Percentiles rank a stretch among this genome's conserved stretches.
Evolutionary conservation across 2,113 vertebrate genomes (phyloP).

Genomic region (Amphiprion percula): DNA sequence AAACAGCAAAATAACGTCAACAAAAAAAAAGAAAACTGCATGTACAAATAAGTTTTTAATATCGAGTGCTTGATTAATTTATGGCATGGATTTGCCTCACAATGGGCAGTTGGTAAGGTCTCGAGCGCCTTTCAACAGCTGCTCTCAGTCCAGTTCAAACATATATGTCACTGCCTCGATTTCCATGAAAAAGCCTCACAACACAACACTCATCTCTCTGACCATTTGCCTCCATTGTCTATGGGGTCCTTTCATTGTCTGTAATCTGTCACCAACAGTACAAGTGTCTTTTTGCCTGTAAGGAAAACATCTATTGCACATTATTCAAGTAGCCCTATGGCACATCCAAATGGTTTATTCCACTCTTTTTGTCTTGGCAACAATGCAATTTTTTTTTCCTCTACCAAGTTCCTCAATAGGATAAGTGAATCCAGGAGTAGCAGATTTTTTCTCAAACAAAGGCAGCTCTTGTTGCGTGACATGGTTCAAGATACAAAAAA

Average conservation of each 20-base stretch:
- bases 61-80: constrained; percentile 90
- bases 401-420: constrained; percentile 57
- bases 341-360: constrained; percentile 77
- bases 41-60: constrained; percentile 86
- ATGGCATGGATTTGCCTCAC: constrained; percentile 89
- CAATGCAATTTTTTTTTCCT: constrained; percentile 51
- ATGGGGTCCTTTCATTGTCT: constrained; percentile 87
- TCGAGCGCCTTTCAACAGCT: constrained; percentile 84
- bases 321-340: constrained; percentile 83
- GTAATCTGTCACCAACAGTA: constrained; percentile 86
- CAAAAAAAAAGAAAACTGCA: constrained; percentile 76
- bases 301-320: constrained; percentile 92
- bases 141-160: constrained; percentile 88
- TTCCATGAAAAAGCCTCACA: constrained; percentile 94
- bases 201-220: constrained; percentile 85
- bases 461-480: constrained; percentile 68
- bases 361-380: constrained; percentile 70
- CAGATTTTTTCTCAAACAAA: constrained; percentile 63
- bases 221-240: constrained; percentile 89
- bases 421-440: constrained; percentile 72
- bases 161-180: constrained; percentile 88
- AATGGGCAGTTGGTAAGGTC: constrained; percentile 89
- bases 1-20: constrained; percentile 76
- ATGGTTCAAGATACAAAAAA: constrained; percentile 56
- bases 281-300: constrained; percentile 87